Base-by-base conservation (phyloP, 2,113 vertebrate genomes). In the Caranx ignobilis region DNA sequence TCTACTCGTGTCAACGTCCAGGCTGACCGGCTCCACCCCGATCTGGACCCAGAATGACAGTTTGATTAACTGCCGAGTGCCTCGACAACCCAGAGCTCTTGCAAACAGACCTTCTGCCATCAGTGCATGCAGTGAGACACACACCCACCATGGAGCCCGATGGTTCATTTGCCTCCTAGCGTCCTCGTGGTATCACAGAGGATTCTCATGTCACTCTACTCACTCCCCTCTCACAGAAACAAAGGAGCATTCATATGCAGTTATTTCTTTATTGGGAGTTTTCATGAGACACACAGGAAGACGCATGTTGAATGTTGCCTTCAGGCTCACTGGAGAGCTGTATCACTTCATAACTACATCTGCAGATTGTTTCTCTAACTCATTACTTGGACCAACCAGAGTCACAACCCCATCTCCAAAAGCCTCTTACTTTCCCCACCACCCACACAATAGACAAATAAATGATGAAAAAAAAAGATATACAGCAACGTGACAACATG, bases 51-150 rank as follows among this genome's bases (percentile, higher is more conserved):
- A 43, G 50, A 48, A 54, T 87, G 90, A 90, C 86, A 88, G 88
- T 78, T 90, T 91, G 83, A 94, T 88, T 75, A 87, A 88, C 39
- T 86, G 82, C 67, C 0, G 19, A 75, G 64, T 21, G 68, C 67
- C 54, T 86, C 45, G 15, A 79, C 32, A 64, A 47, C 71, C 67
- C 67, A 41, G 35, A 71, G 75, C 73, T 76, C 75, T 67, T 34
- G 3, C 75, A 84, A 79, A 86, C 74, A 78, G 59, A 77, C 65
- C 47, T 39, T 54, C 15, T 63, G 60, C 64, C 55, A 47, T 74
- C 61, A 35, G 41, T 16, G 64, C 65, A 61, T 26, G 52, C 71
- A 43, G 55, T 11, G 26, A 69, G 48, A 74, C 45, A 37, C 55
- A 32, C 62, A 77, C 39, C 9, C 43, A 52, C 7, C 32, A 1